Percentiles rank a stretch among this genome's conserved stretches.
Conservation (phyloP, 2,888 invertebrate species). For the Erebia ligea region DNA sequence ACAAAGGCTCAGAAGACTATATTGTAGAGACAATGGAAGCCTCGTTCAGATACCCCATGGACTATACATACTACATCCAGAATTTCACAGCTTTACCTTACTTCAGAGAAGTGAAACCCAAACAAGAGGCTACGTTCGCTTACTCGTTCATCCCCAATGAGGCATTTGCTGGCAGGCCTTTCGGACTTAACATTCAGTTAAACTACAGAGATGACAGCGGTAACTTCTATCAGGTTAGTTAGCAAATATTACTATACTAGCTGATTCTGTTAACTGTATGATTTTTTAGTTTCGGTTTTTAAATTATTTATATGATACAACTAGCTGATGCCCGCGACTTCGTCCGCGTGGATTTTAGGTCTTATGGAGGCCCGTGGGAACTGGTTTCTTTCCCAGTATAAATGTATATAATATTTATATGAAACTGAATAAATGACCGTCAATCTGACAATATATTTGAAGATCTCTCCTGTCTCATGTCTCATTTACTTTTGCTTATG, state of each 20-base stretch:
- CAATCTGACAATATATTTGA: too few relatives aligned
- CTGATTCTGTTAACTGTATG: too few relatives aligned
- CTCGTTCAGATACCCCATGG: slow-evolving; percentile 99
- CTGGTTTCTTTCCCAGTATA: too few relatives aligned
- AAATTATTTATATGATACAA: too few relatives aligned
- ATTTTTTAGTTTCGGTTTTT: too few relatives aligned
- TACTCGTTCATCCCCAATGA: slow-evolving; percentile 98
- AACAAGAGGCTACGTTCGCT: slow-evolving; percentile 96
- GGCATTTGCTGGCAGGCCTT: slow-evolving; percentile 97
- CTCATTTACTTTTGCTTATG: too few relatives aligned
- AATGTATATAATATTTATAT: too few relatives aligned
- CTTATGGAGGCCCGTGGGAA: too few relatives aligned
- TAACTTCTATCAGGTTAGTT: slow-evolving; percentile 81
- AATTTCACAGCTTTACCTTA: slow-evolving; percentile 97
- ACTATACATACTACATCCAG: slow-evolving; percentile 98
- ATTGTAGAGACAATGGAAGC: slow-evolving; percentile 96
- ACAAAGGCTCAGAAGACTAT: slow-evolving; percentile 96
- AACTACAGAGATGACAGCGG: slow-evolving; percentile 92
- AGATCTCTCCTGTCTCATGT: too few relatives aligned
- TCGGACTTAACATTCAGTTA: slow-evolving; percentile 96
- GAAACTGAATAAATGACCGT: too few relatives aligned
- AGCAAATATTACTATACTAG: neutral
- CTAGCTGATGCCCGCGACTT: too few relatives aligned
- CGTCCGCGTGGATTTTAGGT: too few relatives aligned
- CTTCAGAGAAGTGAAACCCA: slow-evolving; percentile 93